Percentiles rank a stretch among this genome's conserved stretches.
phyloP scores from a whole-genome alignment of 2,797 vertebrate genomes.

The Bucorvus abyssinicus region DNA sequence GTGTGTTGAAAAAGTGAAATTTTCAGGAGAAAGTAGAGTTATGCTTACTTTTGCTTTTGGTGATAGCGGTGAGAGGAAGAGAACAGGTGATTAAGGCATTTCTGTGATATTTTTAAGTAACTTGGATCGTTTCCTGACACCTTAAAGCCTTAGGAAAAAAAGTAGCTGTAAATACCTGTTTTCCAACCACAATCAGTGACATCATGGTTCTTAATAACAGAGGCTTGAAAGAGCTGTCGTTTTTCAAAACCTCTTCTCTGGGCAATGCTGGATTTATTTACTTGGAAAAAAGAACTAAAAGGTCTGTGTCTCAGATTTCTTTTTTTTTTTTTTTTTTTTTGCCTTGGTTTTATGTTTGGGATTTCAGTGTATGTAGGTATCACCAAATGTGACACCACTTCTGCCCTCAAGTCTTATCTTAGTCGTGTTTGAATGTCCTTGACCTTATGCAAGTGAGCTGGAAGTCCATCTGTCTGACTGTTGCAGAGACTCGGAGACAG shows the following conservation, averaged over 20 bases:
- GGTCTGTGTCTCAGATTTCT: accelerated
- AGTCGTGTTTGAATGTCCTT: neutral
- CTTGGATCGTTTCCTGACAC: neutral
- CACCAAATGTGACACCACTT: neutral
- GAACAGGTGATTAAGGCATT: neutral
- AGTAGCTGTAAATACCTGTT: neutral
- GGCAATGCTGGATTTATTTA: neutral
- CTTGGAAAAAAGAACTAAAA: neutral
- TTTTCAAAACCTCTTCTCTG: neutral
- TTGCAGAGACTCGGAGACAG: neutral
- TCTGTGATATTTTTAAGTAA: neutral
- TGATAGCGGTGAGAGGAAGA: neutral
- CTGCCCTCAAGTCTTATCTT: neutral
- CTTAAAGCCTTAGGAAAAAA: neutral
- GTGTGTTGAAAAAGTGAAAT: neutral
- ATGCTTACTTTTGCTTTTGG: neutral
- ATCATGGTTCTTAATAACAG: neutral
- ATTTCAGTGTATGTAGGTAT: neutral
- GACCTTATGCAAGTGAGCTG: neutral
- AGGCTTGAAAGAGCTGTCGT: neutral
- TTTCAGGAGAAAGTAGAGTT: neutral
- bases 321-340: neutral
- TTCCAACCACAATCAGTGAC: neutral
- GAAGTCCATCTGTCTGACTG: neutral
- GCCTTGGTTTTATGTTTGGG: neutral